Base-by-base conservation (phyloP, 2,888 invertebrate genomes). In the Monopis laevigella region DNA sequence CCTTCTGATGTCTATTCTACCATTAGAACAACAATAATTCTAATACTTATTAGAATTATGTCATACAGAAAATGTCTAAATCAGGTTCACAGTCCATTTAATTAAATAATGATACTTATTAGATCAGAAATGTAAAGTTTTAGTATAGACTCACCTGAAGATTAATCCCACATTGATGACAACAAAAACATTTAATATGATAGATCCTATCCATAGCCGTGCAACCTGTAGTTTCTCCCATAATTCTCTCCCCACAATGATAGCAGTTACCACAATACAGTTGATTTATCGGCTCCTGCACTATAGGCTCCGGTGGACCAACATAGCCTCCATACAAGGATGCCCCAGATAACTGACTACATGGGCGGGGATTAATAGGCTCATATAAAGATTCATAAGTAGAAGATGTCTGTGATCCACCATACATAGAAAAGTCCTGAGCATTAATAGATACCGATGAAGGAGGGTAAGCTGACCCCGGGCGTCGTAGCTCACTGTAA, bases 151-250 rank as follows among this genome's bases (percentile, higher is more conserved):
- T 46, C 50, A 75, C 97, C 77, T 93, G 90, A 40, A 80, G 60
- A 50, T 93, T 92, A 34, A 92, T 89, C 48, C 89, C 90, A 72
- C 98, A 98, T 46, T 92, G 89, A 42, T 89, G 88, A 66, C 99
- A 99, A 39, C 92, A 92, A 70, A 99, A 99, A 60, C 99, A 99
- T 46, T 87, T 86, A 44, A 96, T 93, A 59, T 99, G 98, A 68
- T 95, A 98, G 43, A 98, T 89, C 67, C 96, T 92, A 56, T 96
- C 96, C 93, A 99, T 96, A 0, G 98, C 98, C 0, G 97, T 96
- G 59, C 98, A 98, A 0, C 98, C 99, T 21, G 92, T 94, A 16
- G 92, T 94, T 71, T 97, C 97, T 0, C 95, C 96, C 58, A 96
- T 88, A 40, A 98, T 95, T 64, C 93, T 92, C 54, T 93, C 90